Evolutionary conservation across 2,888 invertebrate genomes (phyloP).

Genomic region (Agonopterix heracliana): DNA sequence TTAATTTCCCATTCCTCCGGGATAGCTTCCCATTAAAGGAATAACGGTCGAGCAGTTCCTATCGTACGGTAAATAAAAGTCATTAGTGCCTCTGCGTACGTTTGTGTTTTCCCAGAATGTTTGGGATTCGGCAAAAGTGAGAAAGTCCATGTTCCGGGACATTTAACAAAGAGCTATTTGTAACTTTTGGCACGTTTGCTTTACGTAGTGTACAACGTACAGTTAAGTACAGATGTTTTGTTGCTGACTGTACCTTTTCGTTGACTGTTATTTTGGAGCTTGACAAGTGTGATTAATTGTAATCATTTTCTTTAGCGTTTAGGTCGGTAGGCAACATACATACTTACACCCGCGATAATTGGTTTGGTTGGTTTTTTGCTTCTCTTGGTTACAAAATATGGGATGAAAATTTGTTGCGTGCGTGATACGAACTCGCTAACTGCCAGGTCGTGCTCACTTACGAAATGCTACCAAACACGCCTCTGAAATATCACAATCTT

Average conservation of each 20-base stretch:
- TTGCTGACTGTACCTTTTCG: background rate
- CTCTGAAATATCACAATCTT: too few relatives aligned
- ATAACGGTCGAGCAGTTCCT: too few relatives aligned
- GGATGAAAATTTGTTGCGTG: too few relatives aligned
- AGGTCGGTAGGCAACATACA: too few relatives aligned
- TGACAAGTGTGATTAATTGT: background rate
- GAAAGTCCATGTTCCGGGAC: conserved; percentile 1
- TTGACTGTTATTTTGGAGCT: background rate
- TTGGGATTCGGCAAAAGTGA: background rate
- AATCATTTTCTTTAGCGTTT: background rate
- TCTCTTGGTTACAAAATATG: too few relatives aligned
- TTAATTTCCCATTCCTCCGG: too few relatives aligned
- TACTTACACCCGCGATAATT: too few relatives aligned
- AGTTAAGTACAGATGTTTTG: background rate
- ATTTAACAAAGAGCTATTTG: conserved; percentile 9
- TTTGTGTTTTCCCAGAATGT: background rate
- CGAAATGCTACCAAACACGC: too few relatives aligned
- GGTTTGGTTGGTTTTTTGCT: too few relatives aligned
- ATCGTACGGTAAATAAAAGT: background rate
- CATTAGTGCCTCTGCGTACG: background rate
- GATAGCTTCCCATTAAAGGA: too few relatives aligned
- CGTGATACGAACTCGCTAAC: too few relatives aligned
- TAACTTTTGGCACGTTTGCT: background rate
- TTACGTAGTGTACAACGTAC: background rate
- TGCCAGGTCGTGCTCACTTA: too few relatives aligned